Percentiles rank a stretch among this genome's conserved stretches.
phyloP scores from a whole-genome alignment of 2,797 vertebrate genomes.

The Potorous gilbertii region DNA sequence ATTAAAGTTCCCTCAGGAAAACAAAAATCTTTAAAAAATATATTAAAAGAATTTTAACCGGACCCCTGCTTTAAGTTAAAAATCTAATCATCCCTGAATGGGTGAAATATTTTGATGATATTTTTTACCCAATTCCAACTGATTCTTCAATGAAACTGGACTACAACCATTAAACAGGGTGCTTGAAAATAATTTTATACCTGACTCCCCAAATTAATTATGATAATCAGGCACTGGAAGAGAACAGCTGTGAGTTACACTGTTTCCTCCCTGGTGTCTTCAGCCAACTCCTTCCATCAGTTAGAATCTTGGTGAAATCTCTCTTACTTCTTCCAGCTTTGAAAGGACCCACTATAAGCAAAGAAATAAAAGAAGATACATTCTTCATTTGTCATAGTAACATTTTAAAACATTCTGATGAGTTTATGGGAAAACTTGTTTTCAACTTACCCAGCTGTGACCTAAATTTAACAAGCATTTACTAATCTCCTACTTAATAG shows the following conservation, averaged over 20 bases:
- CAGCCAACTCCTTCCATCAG: slow-evolving; percentile 49
- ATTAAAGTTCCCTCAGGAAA: slow-evolving; percentile 47
- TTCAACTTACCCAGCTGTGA: slow-evolving; percentile 1
- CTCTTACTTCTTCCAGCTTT: slow-evolving; percentile 94
- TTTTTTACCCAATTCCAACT: slow-evolving; percentile 49
- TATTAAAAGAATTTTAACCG: slow-evolving; percentile 56
- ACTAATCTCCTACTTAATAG: slow-evolving; percentile 18
- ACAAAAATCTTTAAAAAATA: slow-evolving; percentile 64
- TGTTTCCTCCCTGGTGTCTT: slow-evolving; percentile 38
- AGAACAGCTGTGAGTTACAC: not conserved
- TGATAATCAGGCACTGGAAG: slow-evolving; percentile 52
- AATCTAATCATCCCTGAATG: slow-evolving; percentile 63
- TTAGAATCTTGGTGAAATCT: slow-evolving; percentile 89
- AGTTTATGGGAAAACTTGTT: slow-evolving; percentile 24
- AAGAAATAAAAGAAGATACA: slow-evolving; percentile 68
- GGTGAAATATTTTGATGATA: slow-evolving; percentile 64
- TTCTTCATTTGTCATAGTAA: slow-evolving; percentile 45
- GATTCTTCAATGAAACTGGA: not conserved
- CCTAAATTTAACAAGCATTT: slow-evolving; percentile 6
- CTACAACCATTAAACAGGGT: not conserved
- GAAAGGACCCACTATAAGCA: slow-evolving; percentile 93
- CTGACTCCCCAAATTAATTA: slow-evolving; percentile 20
- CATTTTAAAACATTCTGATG: slow-evolving; percentile 13
- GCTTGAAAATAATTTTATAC: slow-evolving; percentile 42
- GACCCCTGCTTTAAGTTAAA: slow-evolving; percentile 67